Evolutionary conservation across 2,113 vertebrate species (phyloP).

Genomic region (Halichoerus grypus): DNA sequence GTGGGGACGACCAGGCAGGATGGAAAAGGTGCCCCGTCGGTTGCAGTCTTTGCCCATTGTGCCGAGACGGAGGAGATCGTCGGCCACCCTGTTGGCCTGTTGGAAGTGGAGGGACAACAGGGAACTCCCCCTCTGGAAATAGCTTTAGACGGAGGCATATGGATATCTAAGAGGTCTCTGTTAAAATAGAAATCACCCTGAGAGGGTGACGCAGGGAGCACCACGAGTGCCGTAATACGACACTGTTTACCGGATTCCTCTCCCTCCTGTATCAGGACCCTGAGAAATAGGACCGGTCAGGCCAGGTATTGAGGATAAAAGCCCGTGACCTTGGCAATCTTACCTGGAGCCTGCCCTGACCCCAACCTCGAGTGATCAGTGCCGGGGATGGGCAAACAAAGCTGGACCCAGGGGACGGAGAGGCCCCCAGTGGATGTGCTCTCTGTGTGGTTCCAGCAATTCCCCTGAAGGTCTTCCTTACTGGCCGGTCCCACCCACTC

Average conservation of each 20-base stretch:
- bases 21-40: fast-evolving
- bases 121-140: background rate
- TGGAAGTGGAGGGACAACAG: background rate
- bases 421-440: fast-evolving
- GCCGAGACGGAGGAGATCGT: background rate
- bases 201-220: fast-evolving
- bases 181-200: background rate
- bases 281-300: background rate
- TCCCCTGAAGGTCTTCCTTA: background rate
- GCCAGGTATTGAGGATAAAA: background rate
- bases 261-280: background rate
- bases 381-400: background rate
- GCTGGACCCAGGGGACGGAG: no score
- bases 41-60: fast-evolving
- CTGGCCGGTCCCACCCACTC: fast-evolving
- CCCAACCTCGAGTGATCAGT: background rate
- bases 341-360: background rate
- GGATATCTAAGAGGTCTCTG: background rate
- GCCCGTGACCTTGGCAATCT: background rate
- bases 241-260: background rate
- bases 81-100: fast-evolving
- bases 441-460: fast-evolving
- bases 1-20: fast-evolving
- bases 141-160: background rate
- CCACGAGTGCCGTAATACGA: fast-evolving